phyloP scores from a whole-genome alignment of 2,888 invertebrate species.

The Podotricha telesiphe region DNA sequence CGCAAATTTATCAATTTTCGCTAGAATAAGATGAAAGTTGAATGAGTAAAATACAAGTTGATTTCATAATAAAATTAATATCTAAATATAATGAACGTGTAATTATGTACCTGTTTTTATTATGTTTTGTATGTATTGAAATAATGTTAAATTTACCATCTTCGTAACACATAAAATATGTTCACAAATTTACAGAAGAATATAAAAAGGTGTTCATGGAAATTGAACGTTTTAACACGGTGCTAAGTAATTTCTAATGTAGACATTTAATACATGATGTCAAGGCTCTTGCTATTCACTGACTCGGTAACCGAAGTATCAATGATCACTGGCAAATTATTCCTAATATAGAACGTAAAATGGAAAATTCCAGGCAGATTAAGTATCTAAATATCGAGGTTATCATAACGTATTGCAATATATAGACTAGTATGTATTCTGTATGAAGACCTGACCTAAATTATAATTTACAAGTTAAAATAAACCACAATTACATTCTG shows the following conservation, averaged over 20 bases:
- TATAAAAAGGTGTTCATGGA: slow-evolving; percentile 9
- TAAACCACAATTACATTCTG: slow-evolving; percentile 32
- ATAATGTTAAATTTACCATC: too few species aligned
- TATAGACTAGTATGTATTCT: slow-evolving; percentile 49
- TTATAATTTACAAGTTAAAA: slow-evolving; percentile 43
- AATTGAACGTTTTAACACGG: slow-evolving; percentile 18
- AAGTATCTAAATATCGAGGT: slow-evolving; percentile 65
- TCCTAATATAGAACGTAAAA: slow-evolving; percentile 40
- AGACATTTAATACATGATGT: slow-evolving; percentile 31
- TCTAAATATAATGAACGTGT: neutral
- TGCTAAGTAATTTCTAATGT: slow-evolving; percentile 28
- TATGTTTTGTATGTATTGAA: neutral
- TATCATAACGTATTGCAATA: slow-evolving; percentile 55
- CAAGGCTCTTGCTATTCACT: slow-evolving; percentile 30
- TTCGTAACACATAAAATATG: neutral
- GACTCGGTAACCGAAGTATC: slow-evolving; percentile 31
- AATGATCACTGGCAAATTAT: slow-evolving; percentile 45
- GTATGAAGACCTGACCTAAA: slow-evolving; percentile 56
- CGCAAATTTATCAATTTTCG: slow-evolving; percentile 32
- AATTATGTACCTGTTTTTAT: neutral
- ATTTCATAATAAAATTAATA: too few species aligned
- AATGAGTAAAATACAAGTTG: neutral
- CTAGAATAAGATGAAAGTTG: slow-evolving; percentile 25
- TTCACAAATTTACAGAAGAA: neutral
- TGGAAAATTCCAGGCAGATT: slow-evolving; percentile 63